These are phyloP conservation scores for Numenius phaeopus DNA, from an alignment of 2,797 vertebrate species.

Conservation along the genomic window DNA sequence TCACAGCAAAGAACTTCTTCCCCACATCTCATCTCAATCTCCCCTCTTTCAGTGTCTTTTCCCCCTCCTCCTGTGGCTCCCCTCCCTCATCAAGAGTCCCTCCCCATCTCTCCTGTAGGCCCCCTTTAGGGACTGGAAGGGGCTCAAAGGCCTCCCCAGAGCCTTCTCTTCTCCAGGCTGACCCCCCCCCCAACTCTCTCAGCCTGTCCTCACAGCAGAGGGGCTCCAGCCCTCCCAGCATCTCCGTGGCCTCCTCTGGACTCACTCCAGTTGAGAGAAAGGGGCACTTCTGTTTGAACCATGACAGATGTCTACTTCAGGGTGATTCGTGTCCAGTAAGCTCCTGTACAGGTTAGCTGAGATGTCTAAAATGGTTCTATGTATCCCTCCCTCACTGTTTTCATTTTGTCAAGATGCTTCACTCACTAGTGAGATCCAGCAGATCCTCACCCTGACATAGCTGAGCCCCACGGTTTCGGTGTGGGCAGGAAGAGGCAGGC, in stretches of 20 bases:
- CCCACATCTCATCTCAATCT: no score
- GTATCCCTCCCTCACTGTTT: background rate
- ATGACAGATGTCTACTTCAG: background rate
- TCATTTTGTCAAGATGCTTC: background rate
- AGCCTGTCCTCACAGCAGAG: background rate
- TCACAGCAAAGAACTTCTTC: no score
- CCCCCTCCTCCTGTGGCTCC: background rate
- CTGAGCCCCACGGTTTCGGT: rapidly evolving
- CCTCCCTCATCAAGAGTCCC: no score
- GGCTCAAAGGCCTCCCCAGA: no score
- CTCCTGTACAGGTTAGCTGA: background rate
- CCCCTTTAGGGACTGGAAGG: no score
- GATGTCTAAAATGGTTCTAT: background rate
- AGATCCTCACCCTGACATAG: background rate
- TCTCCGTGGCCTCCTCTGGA: background rate
- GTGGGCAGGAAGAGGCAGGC: background rate
- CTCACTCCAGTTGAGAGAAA: background rate
- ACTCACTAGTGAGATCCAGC: no score
- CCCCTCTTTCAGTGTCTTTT: background rate
- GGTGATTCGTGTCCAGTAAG: background rate
- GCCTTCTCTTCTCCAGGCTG: no score
- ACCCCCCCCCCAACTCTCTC: no score
- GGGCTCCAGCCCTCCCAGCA: background rate
- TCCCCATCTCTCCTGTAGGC: no score
- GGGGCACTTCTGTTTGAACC: background rate